Evolutionary conservation across 2,797 vertebrate genomes (phyloP).

Genomic region (Microctenopoma steveboyesi): DNA sequence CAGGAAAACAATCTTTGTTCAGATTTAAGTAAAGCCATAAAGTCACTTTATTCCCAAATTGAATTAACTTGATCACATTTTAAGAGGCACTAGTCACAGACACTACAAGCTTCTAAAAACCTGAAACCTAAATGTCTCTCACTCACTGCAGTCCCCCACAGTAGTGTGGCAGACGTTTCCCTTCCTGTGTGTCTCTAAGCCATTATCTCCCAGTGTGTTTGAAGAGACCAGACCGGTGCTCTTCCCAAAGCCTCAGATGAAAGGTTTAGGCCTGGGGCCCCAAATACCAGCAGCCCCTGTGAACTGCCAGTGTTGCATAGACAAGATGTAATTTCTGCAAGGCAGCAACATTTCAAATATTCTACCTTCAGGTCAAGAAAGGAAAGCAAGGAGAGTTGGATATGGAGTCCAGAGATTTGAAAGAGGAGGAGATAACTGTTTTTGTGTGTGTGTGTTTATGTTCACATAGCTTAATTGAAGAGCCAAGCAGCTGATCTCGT

Average conservation of each 20-base stretch:
- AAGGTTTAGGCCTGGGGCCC: slow-evolving; percentile 78
- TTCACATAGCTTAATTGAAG: slow-evolving; percentile 37
- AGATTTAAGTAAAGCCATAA: background rate
- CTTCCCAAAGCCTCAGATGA: slow-evolving; percentile 78
- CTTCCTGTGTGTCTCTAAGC: slow-evolving; percentile 54
- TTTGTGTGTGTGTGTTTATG: slow-evolving; percentile 4
- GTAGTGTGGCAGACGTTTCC: slow-evolving; percentile 46
- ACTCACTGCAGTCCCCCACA: slow-evolving; percentile 24
- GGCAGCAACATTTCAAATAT: slow-evolving; percentile 16
- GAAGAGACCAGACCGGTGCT: slow-evolving; percentile 70
- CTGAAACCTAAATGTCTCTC: slow-evolving; percentile 1
- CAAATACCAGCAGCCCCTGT: slow-evolving; percentile 76
- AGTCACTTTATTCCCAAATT: slow-evolving; percentile 9
- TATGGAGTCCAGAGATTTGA: slow-evolving; percentile 46
- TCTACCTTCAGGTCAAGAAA: slow-evolving; percentile 43
- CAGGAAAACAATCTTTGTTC: too few relatives aligned
- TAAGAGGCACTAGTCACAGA: slow-evolving; percentile 12
- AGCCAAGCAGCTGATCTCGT: slow-evolving; percentile 46
- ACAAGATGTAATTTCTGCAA: slow-evolving; percentile 73
- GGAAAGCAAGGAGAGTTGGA: slow-evolving; percentile 30
- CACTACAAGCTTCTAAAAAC: slow-evolving; percentile 14
- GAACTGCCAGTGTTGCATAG: slow-evolving; percentile 56
- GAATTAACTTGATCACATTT: slow-evolving; percentile 12
- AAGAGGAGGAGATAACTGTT: slow-evolving; percentile 37
- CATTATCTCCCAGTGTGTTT: slow-evolving; percentile 77